A percentile compares a stretch with the other conserved stretches of the same genome.
Evolutionary conservation across 2,888 invertebrate species (phyloP).

Genomic region (Drosophila differens): DNA sequence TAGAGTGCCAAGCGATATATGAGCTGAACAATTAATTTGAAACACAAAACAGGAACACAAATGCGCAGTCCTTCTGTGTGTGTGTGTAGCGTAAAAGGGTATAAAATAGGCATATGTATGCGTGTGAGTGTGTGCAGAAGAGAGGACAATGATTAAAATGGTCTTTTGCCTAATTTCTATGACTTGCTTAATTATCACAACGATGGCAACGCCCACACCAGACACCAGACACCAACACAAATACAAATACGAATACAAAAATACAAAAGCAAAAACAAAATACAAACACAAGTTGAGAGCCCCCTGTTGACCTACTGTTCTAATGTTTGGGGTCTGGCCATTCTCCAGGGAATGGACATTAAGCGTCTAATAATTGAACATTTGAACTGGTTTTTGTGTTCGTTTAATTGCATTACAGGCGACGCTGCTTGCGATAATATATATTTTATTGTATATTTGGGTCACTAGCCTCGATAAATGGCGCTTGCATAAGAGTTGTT

Average conservation of each 20-base stretch:
- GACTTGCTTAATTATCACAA: slow-evolving; percentile 82
- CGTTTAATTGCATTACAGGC: slow-evolving; percentile 69
- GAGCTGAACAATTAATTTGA: slow-evolving; percentile 8
- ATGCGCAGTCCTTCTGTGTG: slow-evolving; percentile 7
- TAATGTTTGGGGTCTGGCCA: slow-evolving; percentile 7
- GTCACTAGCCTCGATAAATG: slow-evolving; percentile 51
- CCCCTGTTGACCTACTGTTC: slow-evolving; percentile 44
- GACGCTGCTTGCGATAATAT: slow-evolving; percentile 44
- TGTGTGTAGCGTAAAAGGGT: slow-evolving; percentile 62
- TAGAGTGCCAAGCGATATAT: not conserved
- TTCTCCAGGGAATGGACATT: slow-evolving; percentile 55
- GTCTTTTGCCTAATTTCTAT: slow-evolving; percentile 80
- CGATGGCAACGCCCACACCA: slow-evolving; percentile 42
- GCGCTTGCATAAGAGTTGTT: slow-evolving; percentile 14
- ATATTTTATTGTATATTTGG: slow-evolving; percentile 49
- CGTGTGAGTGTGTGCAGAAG: slow-evolving; percentile 30
- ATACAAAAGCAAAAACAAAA: slow-evolving; percentile 5
- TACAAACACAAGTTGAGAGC: slow-evolving; percentile 10
- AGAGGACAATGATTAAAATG: slow-evolving; percentile 81
- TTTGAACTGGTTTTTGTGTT: slow-evolving; percentile 73
- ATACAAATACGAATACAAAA: slow-evolving; percentile 5
- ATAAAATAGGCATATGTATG: slow-evolving; percentile 32
- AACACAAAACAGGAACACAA: slow-evolving; percentile 18
- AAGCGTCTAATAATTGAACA: slow-evolving; percentile 80
- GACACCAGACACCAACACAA: slow-evolving; percentile 23